Evolutionary conservation across 2,888 invertebrate species (phyloP).

Genomic region (Sinodicranocentrus sp.): DNA sequence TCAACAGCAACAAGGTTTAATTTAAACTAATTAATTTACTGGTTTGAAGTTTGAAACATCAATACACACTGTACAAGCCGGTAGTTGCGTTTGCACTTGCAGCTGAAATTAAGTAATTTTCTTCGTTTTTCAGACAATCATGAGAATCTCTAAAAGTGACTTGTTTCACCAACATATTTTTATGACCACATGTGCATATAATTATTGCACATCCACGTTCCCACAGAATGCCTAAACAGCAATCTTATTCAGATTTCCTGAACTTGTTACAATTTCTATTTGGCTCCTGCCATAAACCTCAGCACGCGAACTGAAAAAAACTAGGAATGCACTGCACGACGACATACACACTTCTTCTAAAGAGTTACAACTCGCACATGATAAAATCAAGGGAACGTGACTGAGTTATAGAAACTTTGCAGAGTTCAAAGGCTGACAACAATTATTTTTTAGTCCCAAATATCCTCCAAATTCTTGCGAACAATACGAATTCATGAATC

Average conservation of each 20-base stretch:
- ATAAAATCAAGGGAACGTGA: slow-evolving; percentile 31
- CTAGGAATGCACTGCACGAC: no score
- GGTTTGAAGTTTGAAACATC: not conserved
- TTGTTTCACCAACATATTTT: not conserved
- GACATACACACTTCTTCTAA: not conserved
- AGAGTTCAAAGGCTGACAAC: slow-evolving; percentile 1
- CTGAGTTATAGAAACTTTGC: slow-evolving; percentile 12
- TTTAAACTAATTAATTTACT: slow-evolving; percentile 26
- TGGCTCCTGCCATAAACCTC: not conserved
- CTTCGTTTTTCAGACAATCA: no score
- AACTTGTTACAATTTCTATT: slow-evolving; percentile 50
- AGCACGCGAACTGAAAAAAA: slow-evolving; percentile 26
- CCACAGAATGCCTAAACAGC: slow-evolving; percentile 1
- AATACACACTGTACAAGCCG: slow-evolving; percentile 41
- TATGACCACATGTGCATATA: not conserved
- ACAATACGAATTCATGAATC: no score
- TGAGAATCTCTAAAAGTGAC: no score
- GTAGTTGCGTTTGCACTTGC: slow-evolving; percentile 21
- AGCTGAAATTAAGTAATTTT: not conserved
- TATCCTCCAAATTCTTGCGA: no score
- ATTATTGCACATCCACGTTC: not conserved
- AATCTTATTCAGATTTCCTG: slow-evolving; percentile 47
- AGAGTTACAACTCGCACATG: not conserved
- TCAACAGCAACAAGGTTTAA: slow-evolving; percentile 23
- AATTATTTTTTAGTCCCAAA: not conserved